Evolutionary conservation across 1,140 invertebrate species (phyloP).

Genomic region (Amyelois transitella): DNA sequence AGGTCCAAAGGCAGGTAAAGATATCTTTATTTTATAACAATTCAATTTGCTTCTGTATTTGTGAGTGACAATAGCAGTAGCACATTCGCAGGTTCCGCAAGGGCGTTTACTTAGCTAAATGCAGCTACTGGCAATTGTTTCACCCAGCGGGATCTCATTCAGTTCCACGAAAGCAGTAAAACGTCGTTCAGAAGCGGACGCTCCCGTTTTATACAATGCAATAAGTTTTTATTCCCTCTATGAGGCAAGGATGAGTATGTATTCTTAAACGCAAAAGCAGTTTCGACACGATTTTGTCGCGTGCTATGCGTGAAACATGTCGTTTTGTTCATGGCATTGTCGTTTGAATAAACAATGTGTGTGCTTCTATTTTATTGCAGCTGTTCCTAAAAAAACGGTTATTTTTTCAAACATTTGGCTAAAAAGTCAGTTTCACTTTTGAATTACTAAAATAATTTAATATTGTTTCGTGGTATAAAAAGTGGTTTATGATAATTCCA

Average conservation of each 20-base stretch:
- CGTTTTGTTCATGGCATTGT: slow-evolving; percentile 19
- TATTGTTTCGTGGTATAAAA: not conserved
- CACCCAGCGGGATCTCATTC: slow-evolving; percentile 39
- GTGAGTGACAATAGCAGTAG: slow-evolving; percentile 18
- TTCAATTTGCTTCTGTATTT: slow-evolving; percentile 39
- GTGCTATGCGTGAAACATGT: slow-evolving; percentile 12
- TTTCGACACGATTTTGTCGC: slow-evolving; percentile 7
- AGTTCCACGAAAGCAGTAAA: slow-evolving; percentile 45
- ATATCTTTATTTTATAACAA: slow-evolving; percentile 18
- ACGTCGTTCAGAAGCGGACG: slow-evolving; percentile 21
- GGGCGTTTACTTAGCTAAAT: slow-evolving; percentile 20
- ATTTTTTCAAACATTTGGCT: not conserved
- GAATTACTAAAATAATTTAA: not conserved
- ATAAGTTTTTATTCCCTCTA: slow-evolving; percentile 25
- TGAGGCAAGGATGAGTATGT: slow-evolving; percentile 21
- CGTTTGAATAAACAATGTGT: slow-evolving; percentile 12
- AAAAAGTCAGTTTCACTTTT: no score
- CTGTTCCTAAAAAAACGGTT: not conserved
- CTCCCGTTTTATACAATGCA: slow-evolving; percentile 11
- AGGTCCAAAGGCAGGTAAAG: slow-evolving; percentile 6
- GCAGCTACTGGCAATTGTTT: slow-evolving; percentile 42
- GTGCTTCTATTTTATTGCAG: slow-evolving; percentile 1
- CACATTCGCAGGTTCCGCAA: slow-evolving; percentile 29
- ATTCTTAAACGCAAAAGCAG: slow-evolving; percentile 14
- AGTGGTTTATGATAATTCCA: not conserved